phyloP scores from a whole-genome alignment of 2,888 invertebrate genomes.

The Acleris laterana region DNA sequence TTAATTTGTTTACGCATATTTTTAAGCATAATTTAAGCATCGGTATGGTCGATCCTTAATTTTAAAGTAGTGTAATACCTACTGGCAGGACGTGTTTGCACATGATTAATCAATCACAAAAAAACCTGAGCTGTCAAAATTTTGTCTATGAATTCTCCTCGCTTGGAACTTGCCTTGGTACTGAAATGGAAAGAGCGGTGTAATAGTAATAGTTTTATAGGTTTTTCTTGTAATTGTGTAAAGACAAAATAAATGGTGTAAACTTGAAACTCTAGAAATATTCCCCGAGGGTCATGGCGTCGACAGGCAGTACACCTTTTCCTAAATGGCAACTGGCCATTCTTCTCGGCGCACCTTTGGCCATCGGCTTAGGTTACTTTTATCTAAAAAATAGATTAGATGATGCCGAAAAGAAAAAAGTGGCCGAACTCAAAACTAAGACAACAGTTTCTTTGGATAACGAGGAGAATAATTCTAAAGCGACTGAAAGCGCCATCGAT shows the following conservation, averaged over 20 bases:
- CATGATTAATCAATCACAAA: slow-evolving; percentile 42
- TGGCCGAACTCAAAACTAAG: slow-evolving; percentile 78
- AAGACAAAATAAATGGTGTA: slow-evolving; percentile 69
- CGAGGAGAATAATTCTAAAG: slow-evolving; percentile 75
- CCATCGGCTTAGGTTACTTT: slow-evolving; percentile 92
- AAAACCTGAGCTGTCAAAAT: slow-evolving; percentile 47
- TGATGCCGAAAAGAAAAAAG: slow-evolving; percentile 81
- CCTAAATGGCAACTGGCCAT: slow-evolving; percentile 95
- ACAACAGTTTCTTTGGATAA: slow-evolving; percentile 86
- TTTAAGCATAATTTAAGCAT: background rate
- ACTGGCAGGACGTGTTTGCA: slow-evolving; percentile 36
- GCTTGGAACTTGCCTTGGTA: slow-evolving; percentile 46
- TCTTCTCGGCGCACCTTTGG: slow-evolving; percentile 92
- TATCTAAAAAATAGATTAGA: slow-evolving; percentile 86
- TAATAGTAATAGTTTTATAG: slow-evolving; percentile 57
- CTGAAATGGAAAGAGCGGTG: slow-evolving; percentile 43
- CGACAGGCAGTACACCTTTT: slow-evolving; percentile 84
- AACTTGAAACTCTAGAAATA: slow-evolving; percentile 57
- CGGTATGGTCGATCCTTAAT: background rate
- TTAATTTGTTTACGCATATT: background rate
- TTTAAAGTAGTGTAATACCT: background rate
- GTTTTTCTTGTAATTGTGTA: slow-evolving; percentile 53
- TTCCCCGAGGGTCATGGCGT: slow-evolving; percentile 66
- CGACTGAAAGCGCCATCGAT: slow-evolving; percentile 86
- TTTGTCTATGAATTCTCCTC: slow-evolving; percentile 55